These are phyloP conservation scores for Mastomys natalensis DNA, from an alignment of 2,113 vertebrate species.

Conservation along the genomic window DNA sequence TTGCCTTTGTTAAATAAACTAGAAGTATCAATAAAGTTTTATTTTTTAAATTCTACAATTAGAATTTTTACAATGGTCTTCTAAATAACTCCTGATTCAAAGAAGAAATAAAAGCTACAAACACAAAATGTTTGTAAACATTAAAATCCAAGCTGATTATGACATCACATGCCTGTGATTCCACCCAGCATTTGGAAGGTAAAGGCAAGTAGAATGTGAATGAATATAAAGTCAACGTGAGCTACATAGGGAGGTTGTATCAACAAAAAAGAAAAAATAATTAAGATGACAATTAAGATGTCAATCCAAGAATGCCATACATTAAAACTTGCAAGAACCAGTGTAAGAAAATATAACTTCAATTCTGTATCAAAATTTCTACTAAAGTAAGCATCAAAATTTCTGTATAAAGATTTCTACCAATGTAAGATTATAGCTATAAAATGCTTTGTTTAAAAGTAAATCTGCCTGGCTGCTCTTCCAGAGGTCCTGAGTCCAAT, in stretches of 20 bases:
- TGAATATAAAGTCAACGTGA: background rate
- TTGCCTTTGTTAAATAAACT: constrained; percentile 38
- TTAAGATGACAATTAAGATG: background rate
- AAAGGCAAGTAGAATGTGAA: background rate
- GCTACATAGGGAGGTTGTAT: background rate
- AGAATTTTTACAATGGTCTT: constrained; percentile 49
- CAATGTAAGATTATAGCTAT: too few species aligned
- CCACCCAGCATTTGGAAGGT: background rate
- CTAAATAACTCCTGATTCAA: background rate
- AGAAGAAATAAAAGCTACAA: too few species aligned
- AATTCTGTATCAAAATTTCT: too few species aligned
- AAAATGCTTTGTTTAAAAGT: too few species aligned
- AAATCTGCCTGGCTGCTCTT: too few species aligned
- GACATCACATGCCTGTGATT: too few species aligned
- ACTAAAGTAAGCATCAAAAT: too few species aligned
- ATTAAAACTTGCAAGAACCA: background rate
- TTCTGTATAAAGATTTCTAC: too few species aligned
- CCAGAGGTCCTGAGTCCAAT: too few species aligned
- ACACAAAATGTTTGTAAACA: background rate
- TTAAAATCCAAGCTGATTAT: background rate
- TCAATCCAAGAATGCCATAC: background rate
- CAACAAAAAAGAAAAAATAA: background rate
- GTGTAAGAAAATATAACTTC: too few species aligned
- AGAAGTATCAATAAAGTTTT: constrained; percentile 2
- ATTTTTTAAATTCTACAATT: constrained; percentile 16